phyloP scores from a whole-genome alignment of 2,797 vertebrate species.

The Gorsachius magnificus region DNA sequence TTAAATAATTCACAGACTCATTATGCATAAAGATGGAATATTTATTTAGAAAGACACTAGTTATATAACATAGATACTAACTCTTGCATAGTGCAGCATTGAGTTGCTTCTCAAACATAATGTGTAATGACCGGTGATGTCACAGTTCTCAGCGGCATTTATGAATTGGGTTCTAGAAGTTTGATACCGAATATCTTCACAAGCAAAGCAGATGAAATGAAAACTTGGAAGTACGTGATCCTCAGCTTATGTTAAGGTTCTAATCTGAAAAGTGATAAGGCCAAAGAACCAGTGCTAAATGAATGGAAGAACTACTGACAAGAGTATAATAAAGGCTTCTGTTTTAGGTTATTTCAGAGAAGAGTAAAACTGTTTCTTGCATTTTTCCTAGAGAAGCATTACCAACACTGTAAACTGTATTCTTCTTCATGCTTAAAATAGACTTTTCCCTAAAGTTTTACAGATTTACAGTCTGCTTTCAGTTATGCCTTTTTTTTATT shows the following conservation, averaged over 20 bases:
- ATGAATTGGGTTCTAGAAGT: neutral
- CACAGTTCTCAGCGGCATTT: neutral
- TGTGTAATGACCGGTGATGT: neutral
- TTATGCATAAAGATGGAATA: neutral
- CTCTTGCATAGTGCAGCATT: neutral
- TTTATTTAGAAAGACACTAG: neutral
- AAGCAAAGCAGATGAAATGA: neutral
- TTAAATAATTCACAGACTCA: neutral
- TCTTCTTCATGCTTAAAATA: neutral
- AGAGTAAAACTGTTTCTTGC: neutral
- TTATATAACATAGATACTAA: neutral
- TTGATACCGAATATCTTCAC: neutral
- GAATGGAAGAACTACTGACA: neutral
- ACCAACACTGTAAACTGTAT: neutral
- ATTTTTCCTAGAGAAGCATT: neutral
- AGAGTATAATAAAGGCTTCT: neutral
- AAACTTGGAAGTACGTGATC: neutral
- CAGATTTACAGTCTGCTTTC: neutral
- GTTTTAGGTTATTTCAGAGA: neutral
- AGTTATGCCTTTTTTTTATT: neutral
- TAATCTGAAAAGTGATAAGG: neutral
- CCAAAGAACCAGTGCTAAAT: neutral
- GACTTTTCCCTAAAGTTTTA: neutral
- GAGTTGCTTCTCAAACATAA: neutral
- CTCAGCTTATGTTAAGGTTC: neutral